These are phyloP conservation scores for Prunella fulvescens DNA, from an alignment of 2,113 vertebrate genomes.

Conservation along the genomic window DNA sequence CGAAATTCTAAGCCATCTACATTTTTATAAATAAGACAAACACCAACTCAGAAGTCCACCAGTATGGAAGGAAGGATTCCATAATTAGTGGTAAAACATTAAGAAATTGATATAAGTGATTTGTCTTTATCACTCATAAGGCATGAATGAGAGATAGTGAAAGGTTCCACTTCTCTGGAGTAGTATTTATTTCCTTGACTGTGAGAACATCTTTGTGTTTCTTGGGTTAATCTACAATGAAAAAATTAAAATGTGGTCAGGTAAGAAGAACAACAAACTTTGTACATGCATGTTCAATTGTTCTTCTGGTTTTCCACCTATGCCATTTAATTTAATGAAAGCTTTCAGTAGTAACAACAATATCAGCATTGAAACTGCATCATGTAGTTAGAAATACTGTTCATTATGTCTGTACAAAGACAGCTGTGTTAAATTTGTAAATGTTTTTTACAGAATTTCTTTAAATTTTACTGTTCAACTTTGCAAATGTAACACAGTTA, in stretches of 20 bases:
- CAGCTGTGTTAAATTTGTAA: neutral
- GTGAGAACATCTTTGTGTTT: neutral
- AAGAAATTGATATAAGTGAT: neutral
- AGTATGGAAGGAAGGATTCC: neutral
- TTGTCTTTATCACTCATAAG: neutral
- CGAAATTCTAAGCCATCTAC: neutral
- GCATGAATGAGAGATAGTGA: neutral
- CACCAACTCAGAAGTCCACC: neutral
- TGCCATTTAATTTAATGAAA: neutral
- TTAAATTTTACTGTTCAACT: neutral
- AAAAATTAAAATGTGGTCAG: neutral
- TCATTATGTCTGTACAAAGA: neutral
- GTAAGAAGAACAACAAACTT: neutral
- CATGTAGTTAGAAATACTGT: neutral
- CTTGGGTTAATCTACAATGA: neutral
- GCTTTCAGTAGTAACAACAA: neutral
- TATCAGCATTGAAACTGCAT: neutral
- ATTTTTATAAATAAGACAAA: neutral
- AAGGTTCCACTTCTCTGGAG: neutral
- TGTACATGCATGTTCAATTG: fast-evolving
- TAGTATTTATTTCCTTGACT: neutral
- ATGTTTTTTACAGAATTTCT: neutral
- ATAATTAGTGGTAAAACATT: neutral
- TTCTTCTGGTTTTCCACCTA: neutral
- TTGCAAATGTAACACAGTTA: neutral